Evolutionary conservation across 2,888 invertebrate species (phyloP).

Genomic region (Amphipyra berbera): DNA sequence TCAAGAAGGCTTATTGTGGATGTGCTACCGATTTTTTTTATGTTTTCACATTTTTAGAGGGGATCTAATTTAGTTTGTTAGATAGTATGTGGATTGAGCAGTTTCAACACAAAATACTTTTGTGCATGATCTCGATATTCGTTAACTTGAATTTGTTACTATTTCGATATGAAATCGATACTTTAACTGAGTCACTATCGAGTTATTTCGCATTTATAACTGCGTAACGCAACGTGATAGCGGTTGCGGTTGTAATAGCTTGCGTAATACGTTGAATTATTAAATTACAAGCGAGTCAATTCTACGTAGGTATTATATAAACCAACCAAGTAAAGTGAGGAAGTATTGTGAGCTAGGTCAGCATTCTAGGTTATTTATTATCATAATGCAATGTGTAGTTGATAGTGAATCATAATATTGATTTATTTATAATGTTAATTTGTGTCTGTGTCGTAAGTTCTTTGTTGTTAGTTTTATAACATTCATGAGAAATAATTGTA

Average conservation of each 20-base stretch:
- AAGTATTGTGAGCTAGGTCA: constrained; percentile 50
- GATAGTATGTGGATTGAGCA: not conserved
- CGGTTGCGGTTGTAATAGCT: constrained; percentile 36
- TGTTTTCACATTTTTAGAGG: not conserved
- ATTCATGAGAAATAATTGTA: constrained; percentile 14
- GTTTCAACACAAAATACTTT: not conserved
- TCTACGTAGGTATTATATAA: constrained; percentile 46
- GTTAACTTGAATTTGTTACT: constrained; percentile 9
- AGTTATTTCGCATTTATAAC: constrained; percentile 49
- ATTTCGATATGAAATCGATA: constrained; percentile 40
- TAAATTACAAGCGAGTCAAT: constrained; percentile 50
- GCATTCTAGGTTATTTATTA: constrained; percentile 49
- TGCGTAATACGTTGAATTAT: constrained; percentile 55
- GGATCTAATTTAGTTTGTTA: not conserved
- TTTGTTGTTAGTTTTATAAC: constrained; percentile 32
- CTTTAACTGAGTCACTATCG: constrained; percentile 46
- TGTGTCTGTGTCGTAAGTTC: constrained; percentile 20
- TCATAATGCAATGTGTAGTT: constrained; percentile 31
- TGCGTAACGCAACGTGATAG: constrained; percentile 55
- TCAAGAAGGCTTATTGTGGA: constrained; percentile 74
- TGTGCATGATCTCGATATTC: not conserved
- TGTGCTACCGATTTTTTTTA: constrained; percentile 46
- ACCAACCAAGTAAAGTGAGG: constrained; percentile 35
- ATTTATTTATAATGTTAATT: constrained; percentile 43
- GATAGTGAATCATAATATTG: constrained; percentile 40